Evolutionary conservation across 1,140 invertebrate species (phyloP), one percentile per base, ranked within the genome.

Genomic region (Thalassaphorura encarpata): DNA sequence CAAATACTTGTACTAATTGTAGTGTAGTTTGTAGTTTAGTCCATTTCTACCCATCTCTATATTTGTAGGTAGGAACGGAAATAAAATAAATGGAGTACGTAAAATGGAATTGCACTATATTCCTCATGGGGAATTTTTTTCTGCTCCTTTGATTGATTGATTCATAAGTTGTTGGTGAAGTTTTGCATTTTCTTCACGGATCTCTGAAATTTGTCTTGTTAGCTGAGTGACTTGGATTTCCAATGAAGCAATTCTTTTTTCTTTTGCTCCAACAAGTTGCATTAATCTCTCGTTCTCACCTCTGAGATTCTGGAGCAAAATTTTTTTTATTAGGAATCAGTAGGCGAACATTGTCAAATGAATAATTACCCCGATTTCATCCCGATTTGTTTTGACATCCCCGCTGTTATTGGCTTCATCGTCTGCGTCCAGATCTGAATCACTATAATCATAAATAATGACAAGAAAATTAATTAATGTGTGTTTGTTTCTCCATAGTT

Each of bases 381-480:
- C 60, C 29, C 39, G 28, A 41, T 27, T 57, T 27, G 45, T 46
- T 29, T 53, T 28, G 11, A 67, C 62, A 52, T 66, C 62, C 19
- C 54, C 63, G 53, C 63, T 64, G 41, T 61, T 64, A 66, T 78
- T 78, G 65, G 80, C 79, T 66, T 81, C 80, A 58, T 81, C 74
- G 64, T 81, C 80, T 28, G 80, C 80, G 60, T 81, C 80, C 29
- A 81, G 68, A 68, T 81, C 80, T 54, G 78, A 80, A 43, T 78
- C 77, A 68, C 77, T 61, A 28, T 24, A 31, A 24, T 4, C n/a
- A n/a, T 24, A 41, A 39, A n/a, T n/a, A n/a, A n/a, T n/a, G n/a
- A n/a, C n/a, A n/a, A n/a, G n/a, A n/a, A n/a, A n/a, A n/a, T n/a
- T n/a, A n/a, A n/a, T n/a, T n/a, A n/a, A 43, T 43, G 19, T 8